These are phyloP conservation scores for Drosophila teissieri DNA, from an alignment of 1,140 invertebrate genomes.

Conservation along the genomic window DNA sequence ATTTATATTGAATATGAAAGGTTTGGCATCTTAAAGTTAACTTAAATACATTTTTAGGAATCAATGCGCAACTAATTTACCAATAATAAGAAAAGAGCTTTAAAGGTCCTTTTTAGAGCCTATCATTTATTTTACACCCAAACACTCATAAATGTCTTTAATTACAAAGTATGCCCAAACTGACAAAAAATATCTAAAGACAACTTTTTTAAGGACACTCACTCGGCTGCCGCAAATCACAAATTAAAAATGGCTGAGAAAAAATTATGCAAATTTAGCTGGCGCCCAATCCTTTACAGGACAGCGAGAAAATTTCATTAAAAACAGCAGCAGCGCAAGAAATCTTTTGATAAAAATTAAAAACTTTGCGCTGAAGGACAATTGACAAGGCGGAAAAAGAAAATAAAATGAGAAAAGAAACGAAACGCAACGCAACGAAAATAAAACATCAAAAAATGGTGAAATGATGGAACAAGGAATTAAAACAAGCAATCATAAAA, in stretches of 20 bases:
- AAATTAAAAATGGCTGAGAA: conserved; percentile 76
- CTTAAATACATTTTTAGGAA: background rate
- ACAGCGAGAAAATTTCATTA: conserved; percentile 74
- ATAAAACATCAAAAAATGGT: conserved; percentile 51
- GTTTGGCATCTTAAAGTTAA: background rate
- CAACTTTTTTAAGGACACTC: conserved; percentile 71
- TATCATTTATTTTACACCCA: background rate
- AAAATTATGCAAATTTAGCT: conserved; percentile 76
- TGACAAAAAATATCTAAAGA: background rate
- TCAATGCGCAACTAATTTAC: background rate
- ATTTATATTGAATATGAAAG: background rate
- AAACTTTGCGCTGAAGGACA: conserved; percentile 75
- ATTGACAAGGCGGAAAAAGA: conserved; percentile 51
- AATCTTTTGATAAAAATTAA: conserved; percentile 81
- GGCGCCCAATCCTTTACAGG: conserved; percentile 64
- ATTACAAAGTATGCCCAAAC: conserved; percentile 4
- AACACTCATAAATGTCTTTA: conserved; percentile 26
- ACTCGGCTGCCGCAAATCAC: conserved; percentile 43
- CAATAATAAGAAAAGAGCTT: background rate
- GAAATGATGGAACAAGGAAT: conserved; percentile 77
- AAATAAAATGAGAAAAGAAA: conserved; percentile 6
- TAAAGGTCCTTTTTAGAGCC: too few species aligned
- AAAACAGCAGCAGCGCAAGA: conserved; percentile 61
- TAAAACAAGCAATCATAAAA: conserved; percentile 83
- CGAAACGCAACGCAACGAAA: conserved; percentile 23